A percentile compares a stretch with the other conserved stretches of the same genome.
Conservation (phyloP, 2,797 vertebrate genomes). For the Coregonus ussuriensis region DNA sequence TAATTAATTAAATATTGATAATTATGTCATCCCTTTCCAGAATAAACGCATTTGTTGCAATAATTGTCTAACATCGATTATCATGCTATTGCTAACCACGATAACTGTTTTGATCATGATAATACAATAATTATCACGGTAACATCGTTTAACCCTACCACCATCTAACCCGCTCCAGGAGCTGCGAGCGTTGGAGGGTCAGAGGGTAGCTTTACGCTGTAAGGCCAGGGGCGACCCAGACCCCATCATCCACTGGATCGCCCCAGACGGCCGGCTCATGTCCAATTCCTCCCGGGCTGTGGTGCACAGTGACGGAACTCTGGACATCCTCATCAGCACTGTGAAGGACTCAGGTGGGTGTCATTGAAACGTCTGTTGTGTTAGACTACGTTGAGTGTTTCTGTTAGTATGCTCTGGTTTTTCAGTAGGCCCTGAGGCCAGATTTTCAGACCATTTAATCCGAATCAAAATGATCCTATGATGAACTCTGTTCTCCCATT, state of each 20-base stretch:
- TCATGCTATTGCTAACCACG: neutral
- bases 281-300: constrained; percentile 90
- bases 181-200: constrained; percentile 92
- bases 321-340: constrained; percentile 97
- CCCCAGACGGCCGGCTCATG: constrained; percentile 93
- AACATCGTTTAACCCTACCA: neutral
- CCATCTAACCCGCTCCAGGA: constrained; percentile 65
- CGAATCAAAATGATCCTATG: neutral
- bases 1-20: no score
- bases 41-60: no score
- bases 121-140: neutral
- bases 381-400: neutral
- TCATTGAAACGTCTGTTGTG: neutral
- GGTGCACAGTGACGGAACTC: constrained; percentile 92
- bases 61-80: no score
- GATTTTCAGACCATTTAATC: neutral
- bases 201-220: constrained; percentile 90
- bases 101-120: constrained; percentile 29
- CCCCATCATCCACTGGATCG: constrained; percentile 97
- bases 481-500: neutral
- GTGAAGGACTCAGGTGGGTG: constrained; percentile 84
- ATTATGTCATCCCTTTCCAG: no score
- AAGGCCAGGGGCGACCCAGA: constrained; percentile 95
- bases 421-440: neutral
- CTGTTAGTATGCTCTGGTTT: neutral